These are phyloP conservation scores for Halichondria panicea DNA, from an alignment of 37 sponge, comb jelly and placozoan species.

Conservation along the genomic window DNA sequence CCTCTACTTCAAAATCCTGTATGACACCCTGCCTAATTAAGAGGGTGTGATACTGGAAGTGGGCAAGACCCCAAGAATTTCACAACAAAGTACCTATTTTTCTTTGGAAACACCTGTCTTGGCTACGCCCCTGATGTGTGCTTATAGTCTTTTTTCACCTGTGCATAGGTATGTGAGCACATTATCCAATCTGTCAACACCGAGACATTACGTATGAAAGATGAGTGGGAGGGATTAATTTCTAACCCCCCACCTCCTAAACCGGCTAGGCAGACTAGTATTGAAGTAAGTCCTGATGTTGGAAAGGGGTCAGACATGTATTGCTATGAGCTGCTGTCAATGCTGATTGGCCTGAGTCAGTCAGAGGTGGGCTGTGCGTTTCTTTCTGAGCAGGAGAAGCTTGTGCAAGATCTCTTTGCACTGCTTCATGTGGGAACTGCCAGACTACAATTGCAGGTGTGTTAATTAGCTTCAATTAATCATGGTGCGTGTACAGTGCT, in stretches of 20 bases:
- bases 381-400: conserved; percentile 75
- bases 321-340: conserved; percentile 91
- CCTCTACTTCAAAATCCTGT: no score
- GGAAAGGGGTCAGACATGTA: conserved; percentile 67
- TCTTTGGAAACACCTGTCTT: no score
- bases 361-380: conserved; percentile 78
- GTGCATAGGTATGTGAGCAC: conserved; percentile 64
- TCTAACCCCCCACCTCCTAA: conserved; percentile 51
- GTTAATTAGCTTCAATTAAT: no score
- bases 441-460: conserved; percentile 86
- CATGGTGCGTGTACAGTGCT: no score
- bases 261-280: conserved; percentile 23
- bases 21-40: no score
- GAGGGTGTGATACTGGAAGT: no score
- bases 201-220: conserved; percentile 76
- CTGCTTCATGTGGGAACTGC: conserved; percentile 86
- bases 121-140: no score
- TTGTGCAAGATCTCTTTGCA: conserved; percentile 80
- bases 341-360: conserved; percentile 89
- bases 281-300: not conserved
- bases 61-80: no score
- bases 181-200: conserved; percentile 74
- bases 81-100: no score
- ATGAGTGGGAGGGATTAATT: conserved; percentile 58
- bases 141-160: no score